phyloP scores from a whole-genome alignment of 2,113 vertebrate species.

The Prunella himalayana region DNA sequence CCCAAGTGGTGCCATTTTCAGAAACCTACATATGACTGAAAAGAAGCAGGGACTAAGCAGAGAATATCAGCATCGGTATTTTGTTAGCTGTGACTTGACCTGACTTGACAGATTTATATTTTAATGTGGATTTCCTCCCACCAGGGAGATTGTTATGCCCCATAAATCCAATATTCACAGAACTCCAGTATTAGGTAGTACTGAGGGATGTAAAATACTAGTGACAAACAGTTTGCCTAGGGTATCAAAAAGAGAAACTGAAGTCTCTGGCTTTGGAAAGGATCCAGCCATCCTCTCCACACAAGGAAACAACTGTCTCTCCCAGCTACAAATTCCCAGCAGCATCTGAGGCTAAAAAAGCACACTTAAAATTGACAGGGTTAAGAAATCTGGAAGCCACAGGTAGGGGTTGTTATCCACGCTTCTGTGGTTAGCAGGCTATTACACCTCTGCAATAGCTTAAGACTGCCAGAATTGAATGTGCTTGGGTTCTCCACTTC shows the following conservation, averaged over 20 bases:
- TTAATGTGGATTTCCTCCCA: constrained; percentile 34
- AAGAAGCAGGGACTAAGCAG: neutral
- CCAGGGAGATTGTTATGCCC: constrained; percentile 5
- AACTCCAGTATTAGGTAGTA: neutral
- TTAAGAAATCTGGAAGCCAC: constrained; percentile 19
- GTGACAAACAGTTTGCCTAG: neutral
- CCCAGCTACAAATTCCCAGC: neutral
- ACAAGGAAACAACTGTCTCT: neutral
- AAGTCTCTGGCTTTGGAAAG: neutral
- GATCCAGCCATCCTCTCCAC: neutral
- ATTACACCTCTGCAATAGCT: neutral
- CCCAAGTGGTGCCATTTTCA: neutral
- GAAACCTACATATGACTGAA: neutral
- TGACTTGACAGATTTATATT: constrained; percentile 42
- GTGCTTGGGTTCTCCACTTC: neutral
- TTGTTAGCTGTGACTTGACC: constrained; percentile 26
- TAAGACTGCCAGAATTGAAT: neutral
- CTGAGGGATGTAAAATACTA: neutral
- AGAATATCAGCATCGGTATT: neutral
- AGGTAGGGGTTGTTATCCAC: neutral
- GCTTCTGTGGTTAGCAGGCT: neutral
- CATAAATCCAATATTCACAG: constrained; percentile 43
- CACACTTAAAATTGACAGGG: neutral
- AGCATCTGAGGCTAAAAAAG: constrained; percentile 3
- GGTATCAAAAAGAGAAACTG: neutral